These are phyloP conservation scores for Tiphia femorata DNA, from an alignment of 2,888 invertebrate species.

Conservation along the genomic window DNA sequence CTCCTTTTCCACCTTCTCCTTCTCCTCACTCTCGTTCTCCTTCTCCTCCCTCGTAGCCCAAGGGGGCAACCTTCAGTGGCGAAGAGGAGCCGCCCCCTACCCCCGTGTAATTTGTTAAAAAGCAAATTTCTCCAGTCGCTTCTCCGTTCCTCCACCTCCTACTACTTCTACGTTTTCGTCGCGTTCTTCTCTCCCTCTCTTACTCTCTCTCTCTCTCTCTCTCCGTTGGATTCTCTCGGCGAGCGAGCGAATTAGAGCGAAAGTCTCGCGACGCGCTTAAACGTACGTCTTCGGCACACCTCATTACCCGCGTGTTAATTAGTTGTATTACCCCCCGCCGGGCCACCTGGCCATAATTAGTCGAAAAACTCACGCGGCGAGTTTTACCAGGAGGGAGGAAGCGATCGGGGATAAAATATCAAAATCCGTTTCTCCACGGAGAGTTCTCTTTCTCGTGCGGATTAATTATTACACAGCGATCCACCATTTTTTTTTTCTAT, in stretches of 20 bases:
- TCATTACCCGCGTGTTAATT: constrained; percentile 1
- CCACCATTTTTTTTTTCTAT: too few relatives aligned
- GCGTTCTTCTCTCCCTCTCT: too few relatives aligned
- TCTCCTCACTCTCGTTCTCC: constrained; percentile 14
- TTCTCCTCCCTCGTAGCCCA: not conserved
- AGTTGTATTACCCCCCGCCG: not conserved
- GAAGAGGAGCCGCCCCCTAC: constrained; percentile 31
- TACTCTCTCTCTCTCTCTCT: not conserved
- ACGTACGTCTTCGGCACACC: too few relatives aligned
- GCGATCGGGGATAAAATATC: too few relatives aligned
- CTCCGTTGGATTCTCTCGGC: not conserved
- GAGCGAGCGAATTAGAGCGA: not conserved
- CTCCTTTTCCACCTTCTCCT: constrained; percentile 35
- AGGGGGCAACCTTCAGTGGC: not conserved
- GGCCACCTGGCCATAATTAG: too few relatives aligned
- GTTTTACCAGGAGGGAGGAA: too few relatives aligned
- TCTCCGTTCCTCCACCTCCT: constrained; percentile 10
- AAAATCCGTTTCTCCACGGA: too few relatives aligned
- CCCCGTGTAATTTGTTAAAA: constrained; percentile 62
- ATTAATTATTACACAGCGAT: too few relatives aligned
- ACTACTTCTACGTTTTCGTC: not conserved
- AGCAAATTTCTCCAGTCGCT: constrained; percentile 51
- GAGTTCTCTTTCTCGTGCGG: too few relatives aligned
- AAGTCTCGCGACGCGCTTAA: not conserved
- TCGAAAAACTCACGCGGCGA: too few relatives aligned